A percentile compares a stretch with the other conserved stretches of the same genome.
phyloP scores from a whole-genome alignment of 2,888 invertebrate genomes.

The Lathronympha strigana region DNA sequence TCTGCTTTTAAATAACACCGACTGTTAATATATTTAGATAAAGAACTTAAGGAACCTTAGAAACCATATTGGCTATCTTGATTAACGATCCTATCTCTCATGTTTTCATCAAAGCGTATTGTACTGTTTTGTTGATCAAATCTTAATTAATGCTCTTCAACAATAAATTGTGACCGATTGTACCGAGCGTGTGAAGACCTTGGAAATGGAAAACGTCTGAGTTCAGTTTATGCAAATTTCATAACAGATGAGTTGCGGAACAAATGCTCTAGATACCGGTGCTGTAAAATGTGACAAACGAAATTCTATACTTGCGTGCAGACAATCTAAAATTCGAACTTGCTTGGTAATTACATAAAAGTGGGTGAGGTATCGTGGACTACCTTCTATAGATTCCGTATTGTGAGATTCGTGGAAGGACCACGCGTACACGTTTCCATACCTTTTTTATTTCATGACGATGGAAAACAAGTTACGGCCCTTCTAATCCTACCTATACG shows the following conservation, averaged over 20 bases:
- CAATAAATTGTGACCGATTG: conserved; percentile 28
- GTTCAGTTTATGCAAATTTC: conserved; percentile 34
- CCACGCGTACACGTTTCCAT: too few species aligned
- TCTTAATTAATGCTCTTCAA: conserved; percentile 35
- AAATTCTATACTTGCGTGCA: conserved; percentile 23
- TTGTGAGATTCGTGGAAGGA: neutral
- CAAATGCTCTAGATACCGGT: conserved; percentile 35
- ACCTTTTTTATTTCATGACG: too few species aligned
- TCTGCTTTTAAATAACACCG: too few species aligned
- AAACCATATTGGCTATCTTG: conserved; percentile 21
- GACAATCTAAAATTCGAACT: conserved; percentile 37
- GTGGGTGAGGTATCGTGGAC: conserved; percentile 46
- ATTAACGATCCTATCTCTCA: conserved; percentile 37
- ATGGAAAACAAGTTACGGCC: too few species aligned
- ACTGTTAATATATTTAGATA: too few species aligned
- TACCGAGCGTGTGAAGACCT: conserved; percentile 28
- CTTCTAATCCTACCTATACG: too few species aligned
- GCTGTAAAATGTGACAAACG: conserved; percentile 38
- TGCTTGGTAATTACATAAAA: conserved; percentile 51
- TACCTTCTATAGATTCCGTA: neutral
- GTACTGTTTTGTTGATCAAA: conserved; percentile 31
- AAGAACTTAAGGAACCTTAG: conserved; percentile 13
- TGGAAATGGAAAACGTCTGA: conserved; percentile 20
- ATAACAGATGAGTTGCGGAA: conserved; percentile 36
- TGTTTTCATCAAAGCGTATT: conserved; percentile 37